Evolutionary conservation across 2,113 vertebrate species (phyloP), one percentile per base, ranked within the genome.

Genomic region (Trematocara variabile): DNA sequence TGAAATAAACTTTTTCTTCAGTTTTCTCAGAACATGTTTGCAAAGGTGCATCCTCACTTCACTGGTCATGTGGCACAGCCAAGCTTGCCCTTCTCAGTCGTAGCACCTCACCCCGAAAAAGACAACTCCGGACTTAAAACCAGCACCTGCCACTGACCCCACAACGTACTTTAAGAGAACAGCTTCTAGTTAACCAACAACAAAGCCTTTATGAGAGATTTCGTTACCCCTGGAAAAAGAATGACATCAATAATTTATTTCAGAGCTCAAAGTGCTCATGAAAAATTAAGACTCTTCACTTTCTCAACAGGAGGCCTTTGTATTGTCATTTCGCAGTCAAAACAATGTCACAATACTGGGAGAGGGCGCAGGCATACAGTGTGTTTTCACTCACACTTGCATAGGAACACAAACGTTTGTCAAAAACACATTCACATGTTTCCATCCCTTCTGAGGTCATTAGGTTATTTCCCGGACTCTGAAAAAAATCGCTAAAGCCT

Each of bases 271-370:
- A 88, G 91, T 70, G 77, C 58, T 88, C 82, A 91, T 94, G 56
- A 93, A 89, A 92, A 82, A 88, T 94, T 37, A 88, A 93, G 53
- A 25, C 20, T 37, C 80, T 77, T 89, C 81, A 86, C 77, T 90
- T 89, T 89, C 85, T 88, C 85, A 84, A 37, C 54, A 37, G 80
- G 82, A 89, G 70, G 37, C 58, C 30, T 90, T 56, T 85, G 73
- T 89, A 16, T 86, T 88, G 79, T 90, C 86, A 68, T 68, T 82
- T 89, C 20, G 46, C 77, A 58, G 55, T 79, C 37, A 85, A 79
- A 79, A 79, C 58, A 65, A 34, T 53, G 55, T 86, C 58, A 68
- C 48, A 28, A 77, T 6, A 16, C 58, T 12, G 25, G 81, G 34
- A 48, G 39, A 79, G 16, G 22, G 52, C 1, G 9, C 70, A 75